Evolutionary conservation across 2,113 vertebrate species (phyloP).

Genomic region (Athene noctua): DNA sequence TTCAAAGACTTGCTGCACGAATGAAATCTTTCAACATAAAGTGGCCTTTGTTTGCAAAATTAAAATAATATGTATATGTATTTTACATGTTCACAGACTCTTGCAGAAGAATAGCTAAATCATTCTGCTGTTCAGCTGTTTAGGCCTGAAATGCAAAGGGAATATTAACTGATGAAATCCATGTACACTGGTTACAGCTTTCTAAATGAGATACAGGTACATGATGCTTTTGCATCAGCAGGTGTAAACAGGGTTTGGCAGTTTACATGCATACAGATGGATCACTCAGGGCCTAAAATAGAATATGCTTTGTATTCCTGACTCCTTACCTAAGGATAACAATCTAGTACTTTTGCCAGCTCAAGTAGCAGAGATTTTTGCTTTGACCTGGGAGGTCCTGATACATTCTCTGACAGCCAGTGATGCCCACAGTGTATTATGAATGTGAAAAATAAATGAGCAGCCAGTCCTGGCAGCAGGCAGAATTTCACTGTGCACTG

Average conservation of each 20-base stretch:
- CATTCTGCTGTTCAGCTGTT: background rate
- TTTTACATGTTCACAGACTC: background rate
- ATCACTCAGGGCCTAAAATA: background rate
- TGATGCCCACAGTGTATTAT: background rate
- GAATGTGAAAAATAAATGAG: background rate
- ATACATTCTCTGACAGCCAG: background rate
- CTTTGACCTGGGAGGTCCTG: background rate
- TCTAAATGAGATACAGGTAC: background rate
- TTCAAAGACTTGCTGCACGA: background rate
- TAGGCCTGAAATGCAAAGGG: background rate
- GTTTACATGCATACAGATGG: background rate
- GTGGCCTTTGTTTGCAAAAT: constrained; percentile 8
- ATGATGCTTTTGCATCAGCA: background rate
- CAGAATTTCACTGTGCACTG: background rate
- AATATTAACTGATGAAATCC: background rate
- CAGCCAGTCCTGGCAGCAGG: background rate
- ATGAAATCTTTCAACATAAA: background rate
- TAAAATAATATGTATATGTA: background rate
- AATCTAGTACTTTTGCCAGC: background rate
- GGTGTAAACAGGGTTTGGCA: background rate
- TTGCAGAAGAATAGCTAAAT: background rate
- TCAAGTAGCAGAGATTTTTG: background rate
- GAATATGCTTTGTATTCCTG: background rate
- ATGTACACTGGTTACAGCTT: background rate
- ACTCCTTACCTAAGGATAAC: background rate